phyloP scores from a whole-genome alignment of 2,113 vertebrate species.

The Carassius auratus region DNA sequence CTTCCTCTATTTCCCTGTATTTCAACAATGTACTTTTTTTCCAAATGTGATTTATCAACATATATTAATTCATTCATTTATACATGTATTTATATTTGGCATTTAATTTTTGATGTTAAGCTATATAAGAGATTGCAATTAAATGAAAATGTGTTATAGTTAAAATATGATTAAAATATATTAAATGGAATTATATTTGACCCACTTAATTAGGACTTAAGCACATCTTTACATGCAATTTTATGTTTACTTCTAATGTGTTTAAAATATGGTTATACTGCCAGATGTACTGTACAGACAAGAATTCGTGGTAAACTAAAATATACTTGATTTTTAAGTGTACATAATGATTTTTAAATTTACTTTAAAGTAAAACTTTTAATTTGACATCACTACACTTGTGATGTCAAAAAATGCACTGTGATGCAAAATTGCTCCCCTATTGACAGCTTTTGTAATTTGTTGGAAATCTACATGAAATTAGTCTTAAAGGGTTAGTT shows the following conservation, averaged over 20 bases:
- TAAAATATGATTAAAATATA: no score
- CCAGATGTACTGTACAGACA: no score
- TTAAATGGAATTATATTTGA: no score
- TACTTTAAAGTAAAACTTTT: not conserved
- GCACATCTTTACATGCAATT: not conserved
- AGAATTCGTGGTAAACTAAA: no score
- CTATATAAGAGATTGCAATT: not conserved
- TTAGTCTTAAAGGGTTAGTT: not conserved
- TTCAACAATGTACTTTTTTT: not conserved
- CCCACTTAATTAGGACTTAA: not conserved
- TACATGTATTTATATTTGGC: not conserved
- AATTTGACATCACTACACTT: no score
- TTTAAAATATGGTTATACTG: no score
- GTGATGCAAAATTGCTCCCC: no score
- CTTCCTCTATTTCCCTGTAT: conserved; percentile 33
- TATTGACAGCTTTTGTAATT: not conserved
- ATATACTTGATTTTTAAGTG: no score
- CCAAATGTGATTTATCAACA: not conserved
- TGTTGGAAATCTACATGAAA: not conserved
- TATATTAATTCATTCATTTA: not conserved
- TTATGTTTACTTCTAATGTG: not conserved
- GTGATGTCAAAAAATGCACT: not conserved
- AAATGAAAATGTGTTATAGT: no score
- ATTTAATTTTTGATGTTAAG: not conserved
- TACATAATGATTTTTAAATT: not conserved